Evolutionary conservation across 1,140 invertebrate genomes (phyloP).

Genomic region (Acromyrmex echinatior): DNA sequence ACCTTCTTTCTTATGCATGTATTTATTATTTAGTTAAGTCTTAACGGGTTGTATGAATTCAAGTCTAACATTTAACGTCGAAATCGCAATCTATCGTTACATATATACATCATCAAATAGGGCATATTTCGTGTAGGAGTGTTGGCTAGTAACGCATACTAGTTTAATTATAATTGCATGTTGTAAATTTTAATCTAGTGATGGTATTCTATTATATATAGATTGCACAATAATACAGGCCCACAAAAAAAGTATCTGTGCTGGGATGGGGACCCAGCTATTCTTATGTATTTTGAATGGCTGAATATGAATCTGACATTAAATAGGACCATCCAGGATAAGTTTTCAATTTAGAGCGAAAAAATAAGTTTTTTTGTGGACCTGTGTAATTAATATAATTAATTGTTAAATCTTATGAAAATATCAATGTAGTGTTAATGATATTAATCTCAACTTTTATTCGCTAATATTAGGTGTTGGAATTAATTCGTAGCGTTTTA

Average conservation of each 20-base stretch:
- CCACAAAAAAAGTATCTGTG: too few relatives aligned
- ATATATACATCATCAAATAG: conserved; percentile 23
- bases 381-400: conserved; percentile 6
- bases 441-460: neutral
- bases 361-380: too few relatives aligned
- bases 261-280: too few relatives aligned
- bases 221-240: neutral
- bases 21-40: neutral
- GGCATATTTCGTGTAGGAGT: conserved; percentile 24
- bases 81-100: conserved; percentile 36
- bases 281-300: too few relatives aligned
- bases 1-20: neutral
- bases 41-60: neutral
- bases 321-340: too few relatives aligned
- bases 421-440: neutral
- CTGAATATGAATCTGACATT: too few relatives aligned
- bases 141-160: neutral
- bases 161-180: neutral
- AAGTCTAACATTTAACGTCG: conserved; percentile 21
- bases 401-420: conserved; percentile 24
- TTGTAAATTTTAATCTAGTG: neutral
- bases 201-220: neutral
- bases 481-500: too few relatives aligned
- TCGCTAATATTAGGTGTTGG: too few relatives aligned
- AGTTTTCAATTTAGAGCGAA: too few relatives aligned